phyloP scores from a whole-genome alignment of 2,113 vertebrate genomes.

The Serinus canaria region DNA sequence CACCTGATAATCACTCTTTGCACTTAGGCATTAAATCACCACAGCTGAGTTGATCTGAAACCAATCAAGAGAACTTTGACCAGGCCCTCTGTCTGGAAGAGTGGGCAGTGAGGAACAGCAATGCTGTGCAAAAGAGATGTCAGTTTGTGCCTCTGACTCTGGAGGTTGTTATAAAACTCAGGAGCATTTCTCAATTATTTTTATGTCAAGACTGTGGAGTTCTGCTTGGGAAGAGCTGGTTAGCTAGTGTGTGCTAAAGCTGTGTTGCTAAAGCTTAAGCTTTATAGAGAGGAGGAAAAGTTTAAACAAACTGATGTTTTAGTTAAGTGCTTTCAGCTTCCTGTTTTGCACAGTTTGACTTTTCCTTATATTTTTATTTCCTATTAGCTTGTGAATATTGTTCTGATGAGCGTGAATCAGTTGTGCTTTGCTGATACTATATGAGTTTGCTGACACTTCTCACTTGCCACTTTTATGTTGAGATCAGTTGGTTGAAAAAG shows the following conservation, averaged over 20 bases:
- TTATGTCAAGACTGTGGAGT: fast-evolving
- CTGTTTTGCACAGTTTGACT: neutral
- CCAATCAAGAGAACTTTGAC: neutral
- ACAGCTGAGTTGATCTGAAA: neutral
- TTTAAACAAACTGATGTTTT: neutral
- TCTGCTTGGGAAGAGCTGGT: neutral
- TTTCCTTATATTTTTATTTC: neutral
- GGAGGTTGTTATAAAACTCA: neutral
- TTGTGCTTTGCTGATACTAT: neutral
- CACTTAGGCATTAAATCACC: neutral
- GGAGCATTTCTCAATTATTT: neutral
- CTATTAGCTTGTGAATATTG: neutral
- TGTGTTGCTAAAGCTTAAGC: neutral
- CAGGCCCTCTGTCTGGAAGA: fast-evolving
- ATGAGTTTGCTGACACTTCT: neutral
- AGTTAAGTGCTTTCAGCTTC: neutral
- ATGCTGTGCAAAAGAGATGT: fast-evolving
- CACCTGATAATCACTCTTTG: neutral
- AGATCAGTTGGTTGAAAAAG: neutral
- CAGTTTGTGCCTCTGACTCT: fast-evolving
- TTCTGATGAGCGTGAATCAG: neutral
- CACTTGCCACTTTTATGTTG: neutral
- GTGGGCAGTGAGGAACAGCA: fast-evolving
- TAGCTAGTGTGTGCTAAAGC: neutral
- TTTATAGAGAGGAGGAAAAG: neutral